A percentile compares a stretch with the other conserved stretches of the same genome.
Evolutionary conservation across 2,113 vertebrate species (phyloP).

Genomic region (Parotia lawesii): DNA sequence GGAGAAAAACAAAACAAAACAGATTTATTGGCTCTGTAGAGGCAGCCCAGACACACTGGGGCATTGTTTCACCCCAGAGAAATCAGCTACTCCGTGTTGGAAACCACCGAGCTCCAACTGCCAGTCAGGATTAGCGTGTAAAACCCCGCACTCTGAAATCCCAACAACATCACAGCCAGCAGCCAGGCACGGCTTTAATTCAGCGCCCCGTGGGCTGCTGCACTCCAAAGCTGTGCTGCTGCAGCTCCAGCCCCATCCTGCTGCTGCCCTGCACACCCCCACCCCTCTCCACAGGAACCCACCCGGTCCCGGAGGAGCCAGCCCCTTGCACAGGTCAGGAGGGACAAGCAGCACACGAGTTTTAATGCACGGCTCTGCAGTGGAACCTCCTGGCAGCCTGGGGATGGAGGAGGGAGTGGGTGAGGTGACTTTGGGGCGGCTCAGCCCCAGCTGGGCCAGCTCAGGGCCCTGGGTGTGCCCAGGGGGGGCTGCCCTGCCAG

Average conservation of each 20-base stretch:
- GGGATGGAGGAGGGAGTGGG: not conserved
- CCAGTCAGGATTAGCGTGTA: constrained; percentile 60
- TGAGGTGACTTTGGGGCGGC: not conserved
- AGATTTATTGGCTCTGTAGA: constrained; percentile 57
- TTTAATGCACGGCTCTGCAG: not conserved
- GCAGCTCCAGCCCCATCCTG: not conserved
- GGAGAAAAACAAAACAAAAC: constrained; percentile 2
- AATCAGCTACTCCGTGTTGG: constrained; percentile 48
- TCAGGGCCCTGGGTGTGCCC: not conserved
- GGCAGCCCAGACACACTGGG: constrained; percentile 53
- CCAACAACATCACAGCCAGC: not conserved
- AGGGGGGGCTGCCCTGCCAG: not conserved
- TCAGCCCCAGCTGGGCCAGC: not conserved
- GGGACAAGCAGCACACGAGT: accelerated
- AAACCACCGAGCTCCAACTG: constrained; percentile 48
- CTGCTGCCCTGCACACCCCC: not conserved
- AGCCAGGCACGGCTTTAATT: not conserved
- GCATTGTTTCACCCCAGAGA: constrained; percentile 39
- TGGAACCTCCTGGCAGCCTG: not conserved
- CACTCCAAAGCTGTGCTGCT: not conserved
- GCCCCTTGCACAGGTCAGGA: not conserved
- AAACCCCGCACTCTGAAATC: constrained; percentile 19
- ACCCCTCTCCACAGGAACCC: accelerated
- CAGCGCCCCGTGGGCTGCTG: not conserved
- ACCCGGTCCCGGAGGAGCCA: not conserved